Evolutionary conservation across 2,797 vertebrate genomes (phyloP).

Genomic region (Sylvia borin): DNA sequence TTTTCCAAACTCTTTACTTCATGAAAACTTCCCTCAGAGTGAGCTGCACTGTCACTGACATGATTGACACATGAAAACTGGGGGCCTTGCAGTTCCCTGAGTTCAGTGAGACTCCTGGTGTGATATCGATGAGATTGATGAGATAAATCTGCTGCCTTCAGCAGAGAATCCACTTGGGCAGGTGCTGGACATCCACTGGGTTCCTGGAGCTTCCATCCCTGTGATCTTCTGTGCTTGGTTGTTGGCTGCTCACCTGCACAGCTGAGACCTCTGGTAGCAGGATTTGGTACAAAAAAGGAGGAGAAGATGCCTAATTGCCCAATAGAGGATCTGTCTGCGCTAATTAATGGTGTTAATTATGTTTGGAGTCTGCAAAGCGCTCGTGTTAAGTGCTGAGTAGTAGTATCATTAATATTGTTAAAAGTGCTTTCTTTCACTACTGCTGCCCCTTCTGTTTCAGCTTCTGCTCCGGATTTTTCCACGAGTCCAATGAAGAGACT

Average conservation of each 20-base stretch:
- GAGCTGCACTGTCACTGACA: accelerated
- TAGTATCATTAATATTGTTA: background rate
- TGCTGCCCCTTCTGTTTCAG: conserved; percentile 64
- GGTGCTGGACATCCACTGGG: accelerated
- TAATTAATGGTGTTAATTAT: background rate
- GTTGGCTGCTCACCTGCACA: background rate
- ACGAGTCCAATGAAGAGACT: conserved; percentile 85
- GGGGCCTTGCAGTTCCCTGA: background rate
- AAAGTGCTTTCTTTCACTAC: background rate
- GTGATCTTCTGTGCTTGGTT: background rate
- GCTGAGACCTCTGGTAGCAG: background rate
- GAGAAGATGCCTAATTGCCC: background rate
- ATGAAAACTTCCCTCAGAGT: background rate
- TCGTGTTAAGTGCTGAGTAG: background rate
- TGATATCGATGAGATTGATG: accelerated
- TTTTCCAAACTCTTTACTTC: background rate
- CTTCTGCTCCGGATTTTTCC: conserved; percentile 92
- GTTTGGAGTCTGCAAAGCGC: background rate
- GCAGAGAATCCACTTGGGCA: background rate
- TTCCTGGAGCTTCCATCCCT: background rate
- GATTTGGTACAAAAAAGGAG: background rate
- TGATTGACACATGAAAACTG: accelerated
- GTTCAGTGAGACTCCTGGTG: background rate
- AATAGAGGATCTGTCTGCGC: background rate
- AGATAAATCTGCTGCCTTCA: background rate